Conservation (phyloP, 2,113 vertebrate species). For the Erpornis zantholeuca region DNA sequence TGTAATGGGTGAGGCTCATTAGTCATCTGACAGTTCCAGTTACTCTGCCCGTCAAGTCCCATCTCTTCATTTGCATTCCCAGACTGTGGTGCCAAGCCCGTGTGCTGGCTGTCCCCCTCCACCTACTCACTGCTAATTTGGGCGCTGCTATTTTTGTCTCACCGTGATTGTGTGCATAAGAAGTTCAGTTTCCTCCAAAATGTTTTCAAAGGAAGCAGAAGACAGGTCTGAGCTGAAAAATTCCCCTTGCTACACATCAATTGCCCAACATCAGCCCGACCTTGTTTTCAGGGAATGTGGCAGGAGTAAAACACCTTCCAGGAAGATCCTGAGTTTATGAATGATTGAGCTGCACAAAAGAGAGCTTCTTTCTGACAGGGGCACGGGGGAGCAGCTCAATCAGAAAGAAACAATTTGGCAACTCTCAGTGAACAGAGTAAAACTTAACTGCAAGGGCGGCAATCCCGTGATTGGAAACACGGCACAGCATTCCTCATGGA, state of each 20-base stretch:
- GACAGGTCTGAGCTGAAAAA: not conserved
- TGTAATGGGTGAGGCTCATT: not conserved
- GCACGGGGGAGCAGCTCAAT: not conserved
- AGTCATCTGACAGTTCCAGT: slow-evolving; percentile 19
- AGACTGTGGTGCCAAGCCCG: not conserved
- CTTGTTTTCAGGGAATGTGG: not conserved
- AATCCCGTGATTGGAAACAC: not conserved
- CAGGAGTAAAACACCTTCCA: not conserved
- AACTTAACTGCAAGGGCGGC: not conserved
- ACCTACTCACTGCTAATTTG: slow-evolving; percentile 20
- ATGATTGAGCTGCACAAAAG: not conserved
- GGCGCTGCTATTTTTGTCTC: slow-evolving; percentile 24
- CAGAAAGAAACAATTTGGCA: not conserved
- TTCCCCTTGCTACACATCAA: not conserved
- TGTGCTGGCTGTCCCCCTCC: not conserved
- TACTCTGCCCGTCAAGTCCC: not conserved
- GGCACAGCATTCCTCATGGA: not conserved
- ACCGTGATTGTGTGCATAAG: not conserved
- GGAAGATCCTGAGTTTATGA: not conserved
- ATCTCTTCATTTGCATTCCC: not conserved
- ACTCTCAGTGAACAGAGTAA: not conserved
- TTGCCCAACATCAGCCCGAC: not conserved
- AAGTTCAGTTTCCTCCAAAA: not conserved
- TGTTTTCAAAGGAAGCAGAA: not conserved
- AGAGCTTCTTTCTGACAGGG: not conserved